A percentile compares a stretch with the other conserved stretches of the same genome.
Evolutionary conservation across 1,140 invertebrate species (phyloP).

Genomic region (Pseudobourletiella spinata): DNA sequence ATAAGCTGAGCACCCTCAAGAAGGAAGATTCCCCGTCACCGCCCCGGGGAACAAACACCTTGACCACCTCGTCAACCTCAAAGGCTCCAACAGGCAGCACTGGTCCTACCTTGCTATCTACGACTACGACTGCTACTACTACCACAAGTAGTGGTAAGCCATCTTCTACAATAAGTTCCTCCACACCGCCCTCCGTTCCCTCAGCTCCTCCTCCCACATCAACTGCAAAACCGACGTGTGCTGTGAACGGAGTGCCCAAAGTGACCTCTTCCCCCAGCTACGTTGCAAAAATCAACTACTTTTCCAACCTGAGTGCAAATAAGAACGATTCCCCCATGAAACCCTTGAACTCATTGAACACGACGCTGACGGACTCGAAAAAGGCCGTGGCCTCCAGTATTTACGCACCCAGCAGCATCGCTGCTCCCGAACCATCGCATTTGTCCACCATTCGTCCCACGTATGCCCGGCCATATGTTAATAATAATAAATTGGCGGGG

Average conservation of each 20-base stretch:
- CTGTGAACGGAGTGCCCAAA: slow-evolving; percentile 36
- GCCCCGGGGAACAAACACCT: background rate
- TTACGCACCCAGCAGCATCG: slow-evolving; percentile 23
- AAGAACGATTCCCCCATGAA: slow-evolving; percentile 22
- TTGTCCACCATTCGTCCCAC: slow-evolving; percentile 33
- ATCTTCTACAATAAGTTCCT: background rate
- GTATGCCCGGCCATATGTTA: slow-evolving; percentile 23
- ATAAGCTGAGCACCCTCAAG: background rate
- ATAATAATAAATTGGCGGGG: slow-evolving; percentile 1
- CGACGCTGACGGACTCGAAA: slow-evolving; percentile 11
- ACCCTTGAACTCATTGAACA: slow-evolving; percentile 28
- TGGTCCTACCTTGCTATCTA: background rate
- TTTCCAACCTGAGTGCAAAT: slow-evolving; percentile 24
- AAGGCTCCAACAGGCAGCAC: background rate
- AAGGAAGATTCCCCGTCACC: background rate
- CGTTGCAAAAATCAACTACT: slow-evolving; percentile 36
- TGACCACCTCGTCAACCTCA: background rate
- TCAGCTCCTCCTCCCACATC: background rate
- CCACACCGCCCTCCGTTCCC: background rate
- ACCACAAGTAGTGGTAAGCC: background rate
- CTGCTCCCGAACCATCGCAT: slow-evolving; percentile 1
- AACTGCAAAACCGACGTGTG: slow-evolving; percentile 32
- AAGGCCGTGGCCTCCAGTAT: slow-evolving; percentile 24
- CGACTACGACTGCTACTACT: background rate
- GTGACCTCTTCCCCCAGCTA: slow-evolving; percentile 25